A percentile compares a stretch with the other conserved stretches of the same genome.
Evolutionary conservation across 2,888 invertebrate species (phyloP).

Genomic region (Hydropsyche betteni): DNA sequence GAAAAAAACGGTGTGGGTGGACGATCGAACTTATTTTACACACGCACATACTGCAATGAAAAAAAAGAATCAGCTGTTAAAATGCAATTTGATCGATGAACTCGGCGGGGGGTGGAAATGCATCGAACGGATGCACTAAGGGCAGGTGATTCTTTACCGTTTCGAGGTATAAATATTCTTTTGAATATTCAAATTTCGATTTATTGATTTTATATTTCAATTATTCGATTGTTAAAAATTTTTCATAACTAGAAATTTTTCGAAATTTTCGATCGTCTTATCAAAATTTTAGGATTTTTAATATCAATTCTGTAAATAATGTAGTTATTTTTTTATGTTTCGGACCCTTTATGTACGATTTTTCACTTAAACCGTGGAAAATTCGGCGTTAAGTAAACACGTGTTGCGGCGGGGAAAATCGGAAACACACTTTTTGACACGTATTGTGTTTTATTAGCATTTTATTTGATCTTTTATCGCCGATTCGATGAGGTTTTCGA

Average conservation of each 20-base stretch:
- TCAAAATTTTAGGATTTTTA: too few species aligned
- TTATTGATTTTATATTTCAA: too few species aligned
- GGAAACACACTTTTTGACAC: conserved; percentile 15
- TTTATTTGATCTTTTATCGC: not conserved
- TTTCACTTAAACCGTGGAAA: not conserved
- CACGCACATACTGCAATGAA: conserved; percentile 38
- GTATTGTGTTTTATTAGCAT: conserved; percentile 2
- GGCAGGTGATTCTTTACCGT: conserved; percentile 47
- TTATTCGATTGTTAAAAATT: too few species aligned
- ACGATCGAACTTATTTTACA: conserved; percentile 43
- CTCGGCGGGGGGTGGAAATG: conserved; percentile 34
- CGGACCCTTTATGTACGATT: too few species aligned
- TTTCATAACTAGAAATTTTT: too few species aligned
- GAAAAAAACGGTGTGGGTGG: conserved; percentile 38
- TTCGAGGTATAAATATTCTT: not conserved
- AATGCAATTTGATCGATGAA: conserved; percentile 50
- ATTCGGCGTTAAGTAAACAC: conserved; percentile 12
- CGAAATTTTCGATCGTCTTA: too few species aligned
- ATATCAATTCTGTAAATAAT: too few species aligned
- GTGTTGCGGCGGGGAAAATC: conserved; percentile 23
- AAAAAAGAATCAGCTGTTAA: conserved; percentile 51
- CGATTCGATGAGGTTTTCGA: not conserved
- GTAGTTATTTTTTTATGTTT: too few species aligned
- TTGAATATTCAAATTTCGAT: not conserved
- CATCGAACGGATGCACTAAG: conserved; percentile 17